Percentiles rank a stretch among this genome's conserved stretches.
Conservation (phyloP, 2,888 invertebrate species). For the Sicus ferrugineus region DNA sequence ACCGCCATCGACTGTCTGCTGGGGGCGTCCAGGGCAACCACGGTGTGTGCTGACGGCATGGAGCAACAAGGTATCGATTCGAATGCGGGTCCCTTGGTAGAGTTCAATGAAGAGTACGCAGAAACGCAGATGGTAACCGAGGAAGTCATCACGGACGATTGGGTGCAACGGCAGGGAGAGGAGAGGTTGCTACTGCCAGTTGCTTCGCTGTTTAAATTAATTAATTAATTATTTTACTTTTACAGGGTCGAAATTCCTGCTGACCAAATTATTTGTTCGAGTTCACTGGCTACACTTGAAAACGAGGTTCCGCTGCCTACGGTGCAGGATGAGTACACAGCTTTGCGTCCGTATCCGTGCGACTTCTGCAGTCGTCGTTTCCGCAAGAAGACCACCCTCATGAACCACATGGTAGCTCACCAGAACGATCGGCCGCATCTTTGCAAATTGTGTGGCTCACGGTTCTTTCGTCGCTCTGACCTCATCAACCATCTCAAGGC, state of each 20-base stretch:
- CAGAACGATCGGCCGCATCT: slow-evolving; percentile 84
- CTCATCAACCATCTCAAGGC: slow-evolving; percentile 84
- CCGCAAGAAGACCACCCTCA: slow-evolving; percentile 82
- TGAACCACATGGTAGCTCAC: slow-evolving; percentile 88
- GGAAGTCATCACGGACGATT: slow-evolving; percentile 83
- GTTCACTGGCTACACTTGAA: slow-evolving; percentile 65
- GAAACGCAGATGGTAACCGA: slow-evolving; percentile 76
- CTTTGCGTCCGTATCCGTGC: slow-evolving; percentile 79
- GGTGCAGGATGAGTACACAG: slow-evolving; percentile 78
- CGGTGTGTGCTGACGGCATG: slow-evolving; percentile 39
- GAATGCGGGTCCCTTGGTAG: background rate
- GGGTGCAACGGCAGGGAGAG: slow-evolving; percentile 77
- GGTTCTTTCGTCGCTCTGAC: slow-evolving; percentile 81
- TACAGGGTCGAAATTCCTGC: slow-evolving; percentile 74
- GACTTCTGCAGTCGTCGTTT: slow-evolving; percentile 86
- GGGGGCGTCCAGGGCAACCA: slow-evolving; percentile 38
- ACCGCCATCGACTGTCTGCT: slow-evolving; percentile 42
- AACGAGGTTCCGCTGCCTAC: slow-evolving; percentile 81
- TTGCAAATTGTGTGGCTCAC: slow-evolving; percentile 82
- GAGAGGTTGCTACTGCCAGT: slow-evolving; percentile 68
- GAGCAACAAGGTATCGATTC: slow-evolving; percentile 10
- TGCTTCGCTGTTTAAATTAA: background rate
- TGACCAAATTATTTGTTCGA: slow-evolving; percentile 67
- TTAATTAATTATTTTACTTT: background rate
- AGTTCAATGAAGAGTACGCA: slow-evolving; percentile 49